Base-by-base conservation (phyloP, 1,140 invertebrate species). In the Drosophila tropicalis region DNA sequence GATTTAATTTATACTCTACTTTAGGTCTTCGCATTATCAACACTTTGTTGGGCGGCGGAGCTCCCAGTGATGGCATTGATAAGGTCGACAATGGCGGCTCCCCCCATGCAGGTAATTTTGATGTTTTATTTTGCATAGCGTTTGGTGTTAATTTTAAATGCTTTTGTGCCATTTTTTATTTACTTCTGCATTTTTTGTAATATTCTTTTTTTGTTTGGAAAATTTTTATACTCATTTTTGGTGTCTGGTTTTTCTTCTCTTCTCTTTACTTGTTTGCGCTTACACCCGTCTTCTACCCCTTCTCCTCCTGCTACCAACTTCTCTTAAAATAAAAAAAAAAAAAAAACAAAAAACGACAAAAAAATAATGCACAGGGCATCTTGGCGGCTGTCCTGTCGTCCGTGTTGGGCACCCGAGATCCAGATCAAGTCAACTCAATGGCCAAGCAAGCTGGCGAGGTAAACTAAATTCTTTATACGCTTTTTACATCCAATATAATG, bases 361-460 rank as follows among this genome's bases (percentile, higher is more conserved):
- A 90, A 74, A 68, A 81, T 76, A 75, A 81, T 67, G 83, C 82
- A 86, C 79, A 98, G 97, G 96, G 96, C 93, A 95, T 98, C 93
- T 95, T 98, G 94, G 95, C 96, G 91, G 96, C 96, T 93, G 95
- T 98, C 92, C 95, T 98, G 93, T 96, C 96, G 90, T 95, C 96
- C 92, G 94, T 97, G 93, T 95, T 97, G 92, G 96, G 97, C 94
- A 95, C 95, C 92, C 96, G 96, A 94, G 96, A 98, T 94, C 96
- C 96, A 87, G 95, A 96, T 92, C 96, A 97, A 93, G 96, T 97
- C 90, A 95, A 96, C 93, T 95, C 95, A 92, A 97, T 97, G 96
- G 97, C 96, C 93, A 97, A 97, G 94, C 97, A 98, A 93, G 96
- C 97, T 92, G 96, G 96, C 92, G 96, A 98, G 96, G 97, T 98